phyloP scores from a whole-genome alignment of 2,888 invertebrate species.

The Nemotelus pantherinus region DNA sequence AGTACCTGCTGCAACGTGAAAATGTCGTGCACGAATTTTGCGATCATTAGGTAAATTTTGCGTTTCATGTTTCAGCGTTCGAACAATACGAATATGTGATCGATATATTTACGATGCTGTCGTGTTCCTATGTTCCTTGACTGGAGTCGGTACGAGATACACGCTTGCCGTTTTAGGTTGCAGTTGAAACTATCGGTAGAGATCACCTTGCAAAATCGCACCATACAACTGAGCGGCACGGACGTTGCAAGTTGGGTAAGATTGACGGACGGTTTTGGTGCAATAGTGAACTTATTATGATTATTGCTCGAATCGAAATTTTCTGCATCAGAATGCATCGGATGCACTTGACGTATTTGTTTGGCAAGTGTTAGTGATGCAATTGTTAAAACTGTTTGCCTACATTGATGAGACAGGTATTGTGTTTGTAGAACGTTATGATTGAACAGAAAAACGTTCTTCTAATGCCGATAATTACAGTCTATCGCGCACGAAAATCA shows the following conservation, averaged over 20 bases:
- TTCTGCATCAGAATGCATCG: constrained; percentile 22
- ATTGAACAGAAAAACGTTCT: too few species aligned
- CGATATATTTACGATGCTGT: neutral
- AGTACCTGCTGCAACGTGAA: neutral
- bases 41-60: constrained; percentile 38
- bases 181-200: constrained; percentile 6
- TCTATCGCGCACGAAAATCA: too few species aligned
- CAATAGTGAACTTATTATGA: constrained; percentile 30
- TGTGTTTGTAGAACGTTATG: too few species aligned
- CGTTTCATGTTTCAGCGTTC: constrained; percentile 14
- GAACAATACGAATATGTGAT: neutral
- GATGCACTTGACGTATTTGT: constrained; percentile 23
- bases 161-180: too few species aligned
- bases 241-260: constrained; percentile 17
- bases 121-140: too few species aligned
- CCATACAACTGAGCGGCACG: constrained; percentile 10
- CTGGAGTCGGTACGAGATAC: too few species aligned
- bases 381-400: neutral
- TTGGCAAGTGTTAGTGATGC: constrained; percentile 28
- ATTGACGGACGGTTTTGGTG: constrained; percentile 18
- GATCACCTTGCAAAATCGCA: constrained; percentile 36
- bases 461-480: too few species aligned
- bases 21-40: constrained; percentile 40
- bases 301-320: constrained; percentile 30
- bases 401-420: too few species aligned